Percentiles rank a stretch among this genome's conserved stretches.
Conservation (phyloP, 1,140 invertebrate genomes). For the Cydia pomonella region DNA sequence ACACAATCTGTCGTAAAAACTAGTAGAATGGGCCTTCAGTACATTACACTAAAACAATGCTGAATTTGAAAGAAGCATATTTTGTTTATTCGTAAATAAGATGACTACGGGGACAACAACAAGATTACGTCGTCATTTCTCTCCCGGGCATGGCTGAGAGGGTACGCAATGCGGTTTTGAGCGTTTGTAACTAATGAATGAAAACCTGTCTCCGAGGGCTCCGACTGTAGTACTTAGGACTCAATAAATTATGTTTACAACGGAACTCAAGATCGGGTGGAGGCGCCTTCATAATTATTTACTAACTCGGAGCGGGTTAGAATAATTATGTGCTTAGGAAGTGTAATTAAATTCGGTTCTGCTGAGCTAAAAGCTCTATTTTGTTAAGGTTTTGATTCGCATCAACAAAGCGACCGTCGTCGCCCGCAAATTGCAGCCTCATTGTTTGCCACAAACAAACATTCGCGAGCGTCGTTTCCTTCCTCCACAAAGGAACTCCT, state of each 20-base stretch:
- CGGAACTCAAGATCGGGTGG: slow-evolving; percentile 17
- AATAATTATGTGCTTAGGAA: slow-evolving; percentile 37
- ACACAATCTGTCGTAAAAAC: too few relatives aligned
- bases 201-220: slow-evolving; percentile 28
- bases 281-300: slow-evolving; percentile 24
- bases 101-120: neutral
- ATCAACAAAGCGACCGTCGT: slow-evolving; percentile 60
- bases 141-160: neutral
- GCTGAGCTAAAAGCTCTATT: slow-evolving; percentile 45
- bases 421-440: slow-evolving; percentile 64
- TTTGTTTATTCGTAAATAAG: slow-evolving; percentile 4
- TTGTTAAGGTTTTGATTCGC: slow-evolving; percentile 64
- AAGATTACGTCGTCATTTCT: slow-evolving; percentile 27
- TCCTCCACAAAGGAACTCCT: slow-evolving; percentile 63
- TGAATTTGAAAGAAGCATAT: neutral
- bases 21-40: neutral
- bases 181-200: slow-evolving; percentile 31
- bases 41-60: neutral
- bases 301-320: slow-evolving; percentile 31
- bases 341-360: slow-evolving; percentile 51
- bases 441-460: slow-evolving; percentile 67
- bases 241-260: slow-evolving; percentile 32
- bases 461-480: slow-evolving; percentile 58
- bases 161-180: slow-evolving; percentile 28
- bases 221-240: slow-evolving; percentile 19